phyloP scores from a whole-genome alignment of 2,113 vertebrate species.

The Nibea albiflora region DNA sequence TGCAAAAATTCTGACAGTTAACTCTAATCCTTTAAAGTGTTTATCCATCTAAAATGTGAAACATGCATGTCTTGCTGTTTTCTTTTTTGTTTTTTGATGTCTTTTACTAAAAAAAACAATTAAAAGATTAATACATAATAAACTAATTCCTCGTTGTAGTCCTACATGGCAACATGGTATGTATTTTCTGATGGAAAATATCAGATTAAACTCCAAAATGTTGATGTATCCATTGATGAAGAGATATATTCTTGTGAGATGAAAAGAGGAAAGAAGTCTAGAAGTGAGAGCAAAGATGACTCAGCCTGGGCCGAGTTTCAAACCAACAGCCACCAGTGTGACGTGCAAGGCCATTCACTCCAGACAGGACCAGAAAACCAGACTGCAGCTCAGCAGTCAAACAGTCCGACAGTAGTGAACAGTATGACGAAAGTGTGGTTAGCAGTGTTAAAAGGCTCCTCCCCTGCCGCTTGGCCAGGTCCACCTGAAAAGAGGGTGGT shows the following conservation, averaged over 20 bases:
- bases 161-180: neutral
- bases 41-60: neutral
- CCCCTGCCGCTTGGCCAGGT: conserved; percentile 17
- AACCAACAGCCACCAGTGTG: conserved; percentile 26
- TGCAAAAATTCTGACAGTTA: neutral
- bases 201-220: conserved; percentile 20
- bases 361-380: neutral
- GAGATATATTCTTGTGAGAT: neutral
- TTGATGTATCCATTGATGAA: conserved; percentile 1
- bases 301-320: conserved; percentile 12
- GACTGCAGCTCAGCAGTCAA: neutral
- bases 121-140: neutral
- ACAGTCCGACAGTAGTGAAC: neutral
- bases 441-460: conserved; percentile 65
- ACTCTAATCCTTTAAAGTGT: neutral
- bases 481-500: conserved; percentile 31
- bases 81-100: neutral
- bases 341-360: conserved; percentile 31
- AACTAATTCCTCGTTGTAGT: neutral
- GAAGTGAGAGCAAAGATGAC: neutral
- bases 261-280: neutral
- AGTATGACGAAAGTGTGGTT: conserved; percentile 35
- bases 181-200: conserved; percentile 23
- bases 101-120: neutral
- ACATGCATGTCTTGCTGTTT: neutral